phyloP scores from a whole-genome alignment of 30 jellyfish, hydroid and myxozoan genomes.

The Aurelia aurita complex sp. Pacific region DNA sequence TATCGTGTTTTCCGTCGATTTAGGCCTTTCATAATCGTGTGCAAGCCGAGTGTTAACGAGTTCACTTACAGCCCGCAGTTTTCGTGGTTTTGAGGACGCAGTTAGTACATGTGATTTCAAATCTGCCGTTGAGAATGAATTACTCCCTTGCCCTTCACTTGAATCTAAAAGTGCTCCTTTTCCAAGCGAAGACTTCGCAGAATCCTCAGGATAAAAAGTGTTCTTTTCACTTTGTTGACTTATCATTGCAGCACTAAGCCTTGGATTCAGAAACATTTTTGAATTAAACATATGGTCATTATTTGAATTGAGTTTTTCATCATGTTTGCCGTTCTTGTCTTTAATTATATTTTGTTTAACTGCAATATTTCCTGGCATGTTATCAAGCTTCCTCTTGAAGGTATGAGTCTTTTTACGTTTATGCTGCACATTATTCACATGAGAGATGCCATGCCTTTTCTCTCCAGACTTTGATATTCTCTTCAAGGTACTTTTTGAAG shows the following conservation, averaged over 20 bases:
- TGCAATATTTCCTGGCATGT: neutral
- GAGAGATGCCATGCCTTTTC: neutral
- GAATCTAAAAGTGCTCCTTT: slow-evolving; percentile 38
- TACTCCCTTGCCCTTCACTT: slow-evolving; percentile 51
- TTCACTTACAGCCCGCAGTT: neutral
- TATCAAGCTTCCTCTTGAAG: too few species aligned
- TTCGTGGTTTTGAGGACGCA: neutral
- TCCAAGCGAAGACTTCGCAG: neutral
- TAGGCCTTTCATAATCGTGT: neutral
- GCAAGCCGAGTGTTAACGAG: neutral
- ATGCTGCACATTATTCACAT: neutral
- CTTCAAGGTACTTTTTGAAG: neutral
- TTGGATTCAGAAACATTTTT: neutral
- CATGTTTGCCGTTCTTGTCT: neutral
- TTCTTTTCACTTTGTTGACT: neutral
- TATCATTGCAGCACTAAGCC: neutral
- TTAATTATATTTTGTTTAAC: neutral
- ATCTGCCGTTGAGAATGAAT: slow-evolving; percentile 57
- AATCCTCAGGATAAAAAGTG: neutral
- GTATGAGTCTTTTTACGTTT: neutral
- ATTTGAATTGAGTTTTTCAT: too few species aligned
- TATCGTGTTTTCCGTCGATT: neutral
- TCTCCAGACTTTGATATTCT: neutral
- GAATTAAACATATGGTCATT: too few species aligned
- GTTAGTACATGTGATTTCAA: slow-evolving; percentile 16